Evolutionary conservation across 2,888 invertebrate genomes (phyloP).

Genomic region (Aphrophora alni): DNA sequence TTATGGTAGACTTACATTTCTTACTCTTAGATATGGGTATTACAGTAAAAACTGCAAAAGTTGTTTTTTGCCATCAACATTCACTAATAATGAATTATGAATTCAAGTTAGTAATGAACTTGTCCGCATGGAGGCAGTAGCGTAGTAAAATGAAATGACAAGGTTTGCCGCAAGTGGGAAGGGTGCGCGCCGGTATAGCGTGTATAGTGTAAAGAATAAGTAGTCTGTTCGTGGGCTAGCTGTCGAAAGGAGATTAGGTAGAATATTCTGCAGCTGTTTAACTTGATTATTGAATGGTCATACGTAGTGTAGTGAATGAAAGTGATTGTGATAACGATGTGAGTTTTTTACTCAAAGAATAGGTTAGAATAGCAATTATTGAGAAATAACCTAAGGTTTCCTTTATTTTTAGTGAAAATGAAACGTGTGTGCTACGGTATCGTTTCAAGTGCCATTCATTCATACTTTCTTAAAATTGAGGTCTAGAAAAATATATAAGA

Average conservation of each 20-base stretch:
- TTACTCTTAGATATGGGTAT: no score
- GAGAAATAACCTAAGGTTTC: not conserved
- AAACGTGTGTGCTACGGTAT: conserved; percentile 1
- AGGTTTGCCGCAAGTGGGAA: not conserved
- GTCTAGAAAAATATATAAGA: not conserved
- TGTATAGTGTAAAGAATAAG: not conserved
- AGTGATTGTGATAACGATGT: not conserved
- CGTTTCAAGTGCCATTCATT: not conserved
- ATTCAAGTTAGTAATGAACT: not conserved
- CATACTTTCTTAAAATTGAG: not conserved
- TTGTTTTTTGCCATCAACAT: no score
- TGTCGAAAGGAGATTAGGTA: not conserved
- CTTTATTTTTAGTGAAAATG: not conserved
- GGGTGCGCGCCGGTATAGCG: conserved; percentile 9
- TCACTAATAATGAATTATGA: no score
- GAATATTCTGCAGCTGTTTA: not conserved
- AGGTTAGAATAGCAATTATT: not conserved
- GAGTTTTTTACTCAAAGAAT: not conserved
- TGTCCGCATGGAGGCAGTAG: not conserved
- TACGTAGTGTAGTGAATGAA: not conserved
- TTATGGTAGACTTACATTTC: no score
- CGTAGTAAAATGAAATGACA: conserved; percentile 9
- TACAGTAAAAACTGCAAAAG: no score
- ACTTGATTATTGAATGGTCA: not conserved
- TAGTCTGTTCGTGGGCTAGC: conserved; percentile 6